Evolutionary conservation across 2,888 invertebrate genomes (phyloP).

Genomic region (Parapristionchus giblindavisi): DNA sequence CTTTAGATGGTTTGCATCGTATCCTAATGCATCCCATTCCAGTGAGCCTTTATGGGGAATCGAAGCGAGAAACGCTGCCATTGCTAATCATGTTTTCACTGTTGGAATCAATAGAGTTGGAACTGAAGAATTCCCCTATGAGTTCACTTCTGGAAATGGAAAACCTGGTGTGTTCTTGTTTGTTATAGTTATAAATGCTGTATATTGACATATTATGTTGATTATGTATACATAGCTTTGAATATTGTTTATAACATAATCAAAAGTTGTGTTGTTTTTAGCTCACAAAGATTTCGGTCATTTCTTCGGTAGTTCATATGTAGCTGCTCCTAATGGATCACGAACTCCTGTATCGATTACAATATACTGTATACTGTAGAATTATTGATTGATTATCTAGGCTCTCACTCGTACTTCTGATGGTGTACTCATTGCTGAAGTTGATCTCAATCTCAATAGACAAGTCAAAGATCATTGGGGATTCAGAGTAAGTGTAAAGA

Average conservation of each 20-base stretch:
- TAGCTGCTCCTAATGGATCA: constrained; percentile 90
- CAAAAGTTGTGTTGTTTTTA: constrained; percentile 46
- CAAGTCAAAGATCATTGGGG: constrained; percentile 94
- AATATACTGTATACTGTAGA: background rate
- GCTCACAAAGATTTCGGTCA: constrained; percentile 84
- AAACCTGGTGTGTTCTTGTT: constrained; percentile 75
- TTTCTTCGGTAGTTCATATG: constrained; percentile 92
- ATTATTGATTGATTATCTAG: constrained; percentile 70
- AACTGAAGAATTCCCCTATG: constrained; percentile 79
- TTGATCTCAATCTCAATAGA: constrained; percentile 91
- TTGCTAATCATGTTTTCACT: constrained; percentile 92
- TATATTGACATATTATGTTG: background rate
- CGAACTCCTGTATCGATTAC: constrained; percentile 81
- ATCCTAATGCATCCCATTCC: too few species aligned
- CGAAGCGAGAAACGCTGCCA: constrained; percentile 93
- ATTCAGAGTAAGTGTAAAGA: constrained; percentile 78
- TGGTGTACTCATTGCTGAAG: constrained; percentile 86
- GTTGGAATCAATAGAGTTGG: constrained; percentile 94
- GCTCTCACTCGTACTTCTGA: constrained; percentile 81
- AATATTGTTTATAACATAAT: background rate
- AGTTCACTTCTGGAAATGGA: constrained; percentile 86
- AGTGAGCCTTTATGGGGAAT: constrained; percentile 94
- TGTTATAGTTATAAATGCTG: background rate
- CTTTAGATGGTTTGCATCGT: too few species aligned
- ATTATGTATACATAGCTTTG: background rate